Evolutionary conservation across 2,888 invertebrate genomes (phyloP), one percentile per base, ranked within the genome.

Genomic region (Drosophila longiperda): DNA sequence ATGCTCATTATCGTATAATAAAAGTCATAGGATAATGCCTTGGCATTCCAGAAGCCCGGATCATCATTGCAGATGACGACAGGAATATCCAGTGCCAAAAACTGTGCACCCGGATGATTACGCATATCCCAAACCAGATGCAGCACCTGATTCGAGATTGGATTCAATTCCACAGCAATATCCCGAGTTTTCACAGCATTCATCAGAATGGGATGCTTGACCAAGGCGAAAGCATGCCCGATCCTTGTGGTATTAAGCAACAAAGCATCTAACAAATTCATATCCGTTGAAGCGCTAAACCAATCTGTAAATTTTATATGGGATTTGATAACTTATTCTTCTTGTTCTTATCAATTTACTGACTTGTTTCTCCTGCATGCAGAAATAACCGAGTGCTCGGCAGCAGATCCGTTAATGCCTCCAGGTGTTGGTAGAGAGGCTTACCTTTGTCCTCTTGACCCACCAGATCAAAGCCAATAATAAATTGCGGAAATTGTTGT

Each of bases 1-100:
- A 96, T 93, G 6, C 94, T 95, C 94, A 96, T 94, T 77, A 96
- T 95, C 1, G 95, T 95, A 84, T 95, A 94, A 90, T 96, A 96
- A 89, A 95, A 95, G 84, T 96, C 96, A 84, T 95, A 95, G 78
- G 95, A 95, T 1, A 96, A 89, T 0, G 94, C 95, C 45, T 93
- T 93, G 0, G 95, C 94, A 36, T 94, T 94, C 95, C 95, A 96
- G 17, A 95, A 93, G 0, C 95, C 94, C 0, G 96, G 95, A 91
- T 96, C 95, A 90, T 96, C 96, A 69, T 79, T 96, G 29, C 95
- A 94, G 48, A 96, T 93, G 1, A 96, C 95, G 1, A 95, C 90
- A 0, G 96, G 95, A 78, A 94, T 94, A 61, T 94, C 94, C 42
- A 94, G 92, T 0, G 95, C 93, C 67, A 96, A 92, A 12, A 95